Conservation (phyloP, 2,113 vertebrate species). For the Rhea pennata region DNA sequence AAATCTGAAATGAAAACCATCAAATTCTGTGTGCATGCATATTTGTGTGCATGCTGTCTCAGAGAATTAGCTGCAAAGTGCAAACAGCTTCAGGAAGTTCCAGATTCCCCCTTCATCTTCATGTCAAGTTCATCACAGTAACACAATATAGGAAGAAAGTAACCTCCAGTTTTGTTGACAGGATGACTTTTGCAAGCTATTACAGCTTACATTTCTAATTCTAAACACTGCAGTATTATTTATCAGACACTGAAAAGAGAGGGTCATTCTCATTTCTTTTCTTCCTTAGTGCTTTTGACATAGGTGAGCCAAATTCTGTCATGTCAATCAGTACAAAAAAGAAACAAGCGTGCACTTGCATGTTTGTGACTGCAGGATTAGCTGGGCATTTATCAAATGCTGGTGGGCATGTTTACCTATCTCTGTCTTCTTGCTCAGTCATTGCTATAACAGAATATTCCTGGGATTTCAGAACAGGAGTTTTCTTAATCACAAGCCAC, state of each 20-base stretch:
- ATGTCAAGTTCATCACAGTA: background rate
- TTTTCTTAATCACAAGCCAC: background rate
- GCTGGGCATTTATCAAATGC: background rate
- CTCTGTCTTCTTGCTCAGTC: background rate
- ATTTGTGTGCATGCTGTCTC: background rate
- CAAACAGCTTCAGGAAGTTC: background rate
- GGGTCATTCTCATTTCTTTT: background rate
- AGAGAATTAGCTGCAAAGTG: background rate
- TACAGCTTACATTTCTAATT: background rate
- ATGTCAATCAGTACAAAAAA: background rate
- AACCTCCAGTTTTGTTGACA: background rate
- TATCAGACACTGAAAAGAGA: background rate
- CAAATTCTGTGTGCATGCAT: background rate
- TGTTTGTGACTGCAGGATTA: background rate
- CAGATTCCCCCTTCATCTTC: background rate
- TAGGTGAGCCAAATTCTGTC: background rate
- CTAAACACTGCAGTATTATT: background rate
- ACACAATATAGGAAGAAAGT: background rate
- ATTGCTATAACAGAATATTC: background rate
- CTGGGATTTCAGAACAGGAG: background rate
- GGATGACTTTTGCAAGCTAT: background rate
- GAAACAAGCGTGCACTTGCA: background rate
- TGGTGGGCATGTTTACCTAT: background rate
- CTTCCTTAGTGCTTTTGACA: background rate
- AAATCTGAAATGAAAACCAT: background rate